These are phyloP conservation scores for Nanorana parkeri DNA, from an alignment of 2,113 vertebrate genomes.

Conservation along the genomic window DNA sequence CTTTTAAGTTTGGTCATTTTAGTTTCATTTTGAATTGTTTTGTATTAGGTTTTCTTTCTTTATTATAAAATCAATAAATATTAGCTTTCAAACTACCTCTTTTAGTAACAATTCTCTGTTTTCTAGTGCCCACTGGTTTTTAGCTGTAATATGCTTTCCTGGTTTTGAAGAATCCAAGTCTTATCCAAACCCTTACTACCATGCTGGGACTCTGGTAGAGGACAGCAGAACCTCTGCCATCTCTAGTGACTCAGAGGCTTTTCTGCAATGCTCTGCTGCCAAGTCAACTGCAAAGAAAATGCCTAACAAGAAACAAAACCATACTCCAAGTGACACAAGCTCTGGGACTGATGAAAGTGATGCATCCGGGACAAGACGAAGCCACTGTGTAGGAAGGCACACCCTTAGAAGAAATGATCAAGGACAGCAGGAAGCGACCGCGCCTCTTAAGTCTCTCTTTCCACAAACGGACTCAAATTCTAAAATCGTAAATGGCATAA, in stretches of 20 bases:
- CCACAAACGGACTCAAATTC: conserved; percentile 71
- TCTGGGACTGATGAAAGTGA: conserved; percentile 72
- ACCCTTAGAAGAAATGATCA: conserved; percentile 72
- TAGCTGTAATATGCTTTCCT: conserved; percentile 97
- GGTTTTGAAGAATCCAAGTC: conserved; percentile 82
- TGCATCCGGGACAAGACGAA: conserved; percentile 64
- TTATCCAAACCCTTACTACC: conserved; percentile 84
- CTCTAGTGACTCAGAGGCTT: conserved; percentile 71
- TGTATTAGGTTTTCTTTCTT: no score
- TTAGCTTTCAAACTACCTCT: no score
- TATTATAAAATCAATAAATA: no score
- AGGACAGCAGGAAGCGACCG: conserved; percentile 69
- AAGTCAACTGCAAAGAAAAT: conserved; percentile 73
- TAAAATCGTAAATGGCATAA: conserved; percentile 72
- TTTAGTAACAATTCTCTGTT: conserved; percentile 14
- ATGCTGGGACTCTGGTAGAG: conserved; percentile 68
- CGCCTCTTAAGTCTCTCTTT: conserved; percentile 69
- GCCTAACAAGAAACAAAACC: conserved; percentile 71
- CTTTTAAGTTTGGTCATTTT: no score
- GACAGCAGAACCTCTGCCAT: conserved; percentile 70
- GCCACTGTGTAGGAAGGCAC: conserved; percentile 68
- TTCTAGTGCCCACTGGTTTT: conserved; percentile 96
- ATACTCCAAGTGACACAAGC: conserved; percentile 68
- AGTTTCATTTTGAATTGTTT: no score
- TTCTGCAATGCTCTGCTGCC: conserved; percentile 69